Percentiles rank a stretch among this genome's conserved stretches.
These are phyloP conservation scores for Xiphophorus hellerii DNA, from an alignment of 2,113 vertebrate genomes.

Conservation along the genomic window DNA sequence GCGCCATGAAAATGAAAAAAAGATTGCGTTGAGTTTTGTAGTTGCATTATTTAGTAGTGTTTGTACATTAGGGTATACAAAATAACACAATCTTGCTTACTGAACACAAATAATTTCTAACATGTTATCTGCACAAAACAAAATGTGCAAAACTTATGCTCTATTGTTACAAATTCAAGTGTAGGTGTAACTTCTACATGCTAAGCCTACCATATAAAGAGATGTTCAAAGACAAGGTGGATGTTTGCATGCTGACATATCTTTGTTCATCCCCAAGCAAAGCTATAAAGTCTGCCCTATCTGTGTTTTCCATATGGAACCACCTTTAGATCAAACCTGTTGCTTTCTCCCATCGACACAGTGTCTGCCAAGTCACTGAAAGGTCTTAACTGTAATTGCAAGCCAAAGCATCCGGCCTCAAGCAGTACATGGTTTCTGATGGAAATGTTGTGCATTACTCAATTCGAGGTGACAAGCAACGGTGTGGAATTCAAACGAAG, in stretches of 20 bases:
- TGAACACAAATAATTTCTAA: too few species aligned
- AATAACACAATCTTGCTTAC: not conserved
- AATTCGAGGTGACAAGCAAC: not conserved
- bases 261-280: not conserved
- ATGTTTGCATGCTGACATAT: not conserved
- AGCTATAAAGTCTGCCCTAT: not conserved
- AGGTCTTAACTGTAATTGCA: constrained; percentile 16
- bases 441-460: constrained; percentile 13
- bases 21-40: not conserved
- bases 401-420: constrained; percentile 16
- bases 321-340: constrained; percentile 29
- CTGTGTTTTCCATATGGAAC: not conserved
- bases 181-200: too few species aligned
- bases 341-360: constrained; percentile 28
- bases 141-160: too few species aligned
- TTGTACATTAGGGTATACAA: not conserved
- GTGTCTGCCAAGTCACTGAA: constrained; percentile 51
- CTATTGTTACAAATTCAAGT: too few species aligned
- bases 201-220: too few species aligned
- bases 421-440: constrained; percentile 33
- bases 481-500: constrained; percentile 12
- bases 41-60: not conserved
- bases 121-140: too few species aligned
- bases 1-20: not conserved
- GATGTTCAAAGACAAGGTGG: not conserved